Base-by-base conservation (phyloP, 2,797 vertebrate species). In the Iguana delicatissima region DNA sequence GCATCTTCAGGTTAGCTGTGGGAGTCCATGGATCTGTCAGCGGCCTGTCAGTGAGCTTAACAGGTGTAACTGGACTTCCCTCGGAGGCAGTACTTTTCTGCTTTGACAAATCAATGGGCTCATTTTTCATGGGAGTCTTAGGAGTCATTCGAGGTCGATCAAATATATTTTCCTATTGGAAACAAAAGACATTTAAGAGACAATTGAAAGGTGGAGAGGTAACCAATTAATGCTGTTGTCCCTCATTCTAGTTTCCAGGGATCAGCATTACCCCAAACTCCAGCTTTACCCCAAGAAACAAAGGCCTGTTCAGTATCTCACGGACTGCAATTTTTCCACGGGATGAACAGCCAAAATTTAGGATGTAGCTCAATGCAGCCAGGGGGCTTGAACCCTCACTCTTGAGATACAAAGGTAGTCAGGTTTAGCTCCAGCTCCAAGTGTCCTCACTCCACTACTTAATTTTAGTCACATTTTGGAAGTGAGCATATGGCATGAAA, bases 1-100 rank as follows among this genome's bases (percentile, higher is more conserved):
- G 98, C 96, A 99, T 98, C 97, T 99, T 99, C 93, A 99, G 97
- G 91, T 99, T 99, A 92, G 98, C 97, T 0, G 98, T 99, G 67
- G 99, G 99, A 0, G 98, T 98, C 98, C 98, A 99, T 1, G 99
- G 98, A 84, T 99, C 99, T 1, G 96, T 69, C 52, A 96, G 97
- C 5, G 97, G 95, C 92, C 94, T 95, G 89, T 98, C 98, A 0
- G 91, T 8, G 4, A 95, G 97, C 95, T 99, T 99, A 86, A 98
- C 98, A 18, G 99, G 99, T 77, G 99, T 99, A 93, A 98, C 96
- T 92, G 98, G 98, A 85, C 88, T 95, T 95, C 97, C 95, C 95
- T 99, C 98, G 0, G 98, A 97, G 38, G 97, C 96, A 79, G 96
- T 95, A 59, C 93, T 93, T 93, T 97, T 98, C 91, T 98, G 97